These are phyloP conservation scores for Phacellophora camtschatica DNA, from an alignment of 30 jellyfish, hydroid and myxozoan genomes.

Conservation along the genomic window DNA sequence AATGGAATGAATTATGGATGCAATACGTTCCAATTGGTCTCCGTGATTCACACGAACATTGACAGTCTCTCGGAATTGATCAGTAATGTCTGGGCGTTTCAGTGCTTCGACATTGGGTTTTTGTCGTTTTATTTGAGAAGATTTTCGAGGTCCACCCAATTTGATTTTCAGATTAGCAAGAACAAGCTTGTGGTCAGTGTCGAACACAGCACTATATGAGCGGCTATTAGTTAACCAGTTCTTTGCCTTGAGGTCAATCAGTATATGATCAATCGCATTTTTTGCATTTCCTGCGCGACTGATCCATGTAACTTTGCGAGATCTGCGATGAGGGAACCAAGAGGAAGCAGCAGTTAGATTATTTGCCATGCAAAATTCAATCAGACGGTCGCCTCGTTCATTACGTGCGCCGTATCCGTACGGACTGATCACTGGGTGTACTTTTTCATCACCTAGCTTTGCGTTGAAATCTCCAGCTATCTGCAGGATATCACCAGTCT, in stretches of 20 bases:
- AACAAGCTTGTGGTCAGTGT: background rate
- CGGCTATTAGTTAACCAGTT: background rate
- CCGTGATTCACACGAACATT: no score
- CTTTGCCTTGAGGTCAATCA: background rate
- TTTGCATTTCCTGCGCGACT: background rate
- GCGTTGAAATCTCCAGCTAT: constrained; percentile 9
- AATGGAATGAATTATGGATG: no score
- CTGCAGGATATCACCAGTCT: background rate
- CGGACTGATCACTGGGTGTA: background rate
- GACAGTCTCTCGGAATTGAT: no score
- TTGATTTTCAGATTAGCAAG: background rate
- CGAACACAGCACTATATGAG: background rate
- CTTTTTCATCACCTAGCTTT: background rate
- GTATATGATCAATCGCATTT: background rate
- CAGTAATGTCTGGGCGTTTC: no score
- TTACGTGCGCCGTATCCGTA: background rate
- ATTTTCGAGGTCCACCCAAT: background rate
- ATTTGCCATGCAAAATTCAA: background rate
- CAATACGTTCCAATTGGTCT: no score
- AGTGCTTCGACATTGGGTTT: no score
- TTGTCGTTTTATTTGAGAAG: no score
- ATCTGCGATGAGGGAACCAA: background rate
- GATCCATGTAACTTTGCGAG: background rate
- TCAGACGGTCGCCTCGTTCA: background rate
- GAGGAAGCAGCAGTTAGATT: background rate